Percentiles rank a stretch among this genome's conserved stretches.
These are phyloP conservation scores for Drosophila pallidifrons DNA, from an alignment of 1,140 invertebrate species.

Conservation along the genomic window DNA sequence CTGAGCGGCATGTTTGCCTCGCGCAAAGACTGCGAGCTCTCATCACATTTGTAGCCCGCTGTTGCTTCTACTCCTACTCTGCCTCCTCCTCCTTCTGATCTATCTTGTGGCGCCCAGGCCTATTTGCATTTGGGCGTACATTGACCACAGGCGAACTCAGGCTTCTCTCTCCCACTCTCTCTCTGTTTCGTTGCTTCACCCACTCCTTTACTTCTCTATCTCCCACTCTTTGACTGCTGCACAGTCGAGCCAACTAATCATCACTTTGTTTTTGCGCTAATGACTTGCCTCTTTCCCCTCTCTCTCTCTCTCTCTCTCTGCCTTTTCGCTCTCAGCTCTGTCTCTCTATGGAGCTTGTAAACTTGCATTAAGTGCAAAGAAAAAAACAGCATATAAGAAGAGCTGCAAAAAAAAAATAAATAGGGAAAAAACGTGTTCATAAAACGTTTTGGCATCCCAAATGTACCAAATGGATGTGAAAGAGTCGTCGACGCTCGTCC, in stretches of 20 bases:
- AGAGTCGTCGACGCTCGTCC: conserved; percentile 42
- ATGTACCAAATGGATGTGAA: conserved; percentile 49
- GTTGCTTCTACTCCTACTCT: too few relatives aligned
- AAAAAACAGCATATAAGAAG: conserved; percentile 28
- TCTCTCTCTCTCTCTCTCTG: background rate
- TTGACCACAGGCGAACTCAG: conserved; percentile 60
- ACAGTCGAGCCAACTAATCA: conserved; percentile 61
- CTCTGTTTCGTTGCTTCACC: too few relatives aligned
- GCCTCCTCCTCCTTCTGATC: conserved; percentile 41
- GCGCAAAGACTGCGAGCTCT: conserved; percentile 46
- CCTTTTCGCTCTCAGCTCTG: conserved; percentile 3
- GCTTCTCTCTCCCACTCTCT: background rate
- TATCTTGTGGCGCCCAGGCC: conserved; percentile 68
- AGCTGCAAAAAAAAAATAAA: conserved; percentile 16
- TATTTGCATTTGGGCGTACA: conserved; percentile 79
- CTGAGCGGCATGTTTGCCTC: conserved; percentile 40
- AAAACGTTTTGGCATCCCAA: conserved; percentile 81
- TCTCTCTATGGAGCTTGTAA: conserved; percentile 36
- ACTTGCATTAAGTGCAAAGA: conserved; percentile 58
- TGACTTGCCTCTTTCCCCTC: conserved; percentile 52
- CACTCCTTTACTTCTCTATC: too few relatives aligned
- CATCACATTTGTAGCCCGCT: conserved; percentile 32
- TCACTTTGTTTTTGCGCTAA: conserved; percentile 77
- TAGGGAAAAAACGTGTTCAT: conserved; percentile 61
- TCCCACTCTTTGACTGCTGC: background rate